phyloP scores from a whole-genome alignment of 2,113 vertebrate genomes.

The Phylloscopus whistleri region DNA sequence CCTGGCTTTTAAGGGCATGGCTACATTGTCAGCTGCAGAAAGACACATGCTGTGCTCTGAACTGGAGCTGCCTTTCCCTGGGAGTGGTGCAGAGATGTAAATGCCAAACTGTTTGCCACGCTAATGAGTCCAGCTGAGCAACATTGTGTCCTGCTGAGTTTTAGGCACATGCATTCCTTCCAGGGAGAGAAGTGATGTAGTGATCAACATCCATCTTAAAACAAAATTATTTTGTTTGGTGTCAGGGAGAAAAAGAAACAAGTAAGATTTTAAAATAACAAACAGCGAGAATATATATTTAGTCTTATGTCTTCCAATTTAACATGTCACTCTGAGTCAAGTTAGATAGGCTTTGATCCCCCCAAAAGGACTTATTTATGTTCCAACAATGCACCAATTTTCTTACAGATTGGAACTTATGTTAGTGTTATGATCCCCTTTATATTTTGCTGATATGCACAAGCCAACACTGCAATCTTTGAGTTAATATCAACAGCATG shows the following conservation, averaged over 20 bases:
- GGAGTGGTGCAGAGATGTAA: not conserved
- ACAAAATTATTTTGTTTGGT: not conserved
- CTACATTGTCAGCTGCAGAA: not conserved
- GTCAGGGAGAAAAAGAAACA: slow-evolving; percentile 6
- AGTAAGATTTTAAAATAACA: slow-evolving; percentile 24
- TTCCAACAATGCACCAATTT: not conserved
- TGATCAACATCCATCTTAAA: slow-evolving; percentile 43
- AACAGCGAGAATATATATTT: not conserved
- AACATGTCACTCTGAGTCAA: not conserved
- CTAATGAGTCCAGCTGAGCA: slow-evolving; percentile 44
- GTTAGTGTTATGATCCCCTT: not conserved
- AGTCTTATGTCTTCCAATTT: slow-evolving; percentile 16
- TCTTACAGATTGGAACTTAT: not conserved
- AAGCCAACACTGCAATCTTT: not conserved
- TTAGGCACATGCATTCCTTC: not conserved
- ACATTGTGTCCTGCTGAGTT: not conserved
- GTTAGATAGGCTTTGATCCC: not conserved
- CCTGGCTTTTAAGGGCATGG: not conserved
- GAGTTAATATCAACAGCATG: not conserved
- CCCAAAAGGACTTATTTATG: not conserved
- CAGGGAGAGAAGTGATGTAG: not conserved
- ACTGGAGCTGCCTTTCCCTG: not conserved
- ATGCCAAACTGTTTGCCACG: not conserved
- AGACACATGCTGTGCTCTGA: not conserved
- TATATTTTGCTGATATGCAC: not conserved